Conservation (phyloP, 2,113 vertebrate genomes). For the Sapayoa aenigma region DNA sequence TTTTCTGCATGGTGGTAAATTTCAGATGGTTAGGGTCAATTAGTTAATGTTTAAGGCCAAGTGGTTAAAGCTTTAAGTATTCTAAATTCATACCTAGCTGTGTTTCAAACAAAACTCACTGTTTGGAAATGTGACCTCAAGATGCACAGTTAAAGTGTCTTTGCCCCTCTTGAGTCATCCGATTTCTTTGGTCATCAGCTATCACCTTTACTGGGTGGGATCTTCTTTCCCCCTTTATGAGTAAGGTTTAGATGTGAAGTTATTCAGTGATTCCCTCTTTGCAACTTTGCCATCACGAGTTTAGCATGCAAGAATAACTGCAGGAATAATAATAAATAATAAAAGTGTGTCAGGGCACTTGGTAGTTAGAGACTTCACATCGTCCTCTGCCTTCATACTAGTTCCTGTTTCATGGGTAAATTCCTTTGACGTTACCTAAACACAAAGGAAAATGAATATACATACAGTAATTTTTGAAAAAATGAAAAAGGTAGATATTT, state of each 20-base stretch:
- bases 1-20: neutral
- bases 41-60: neutral
- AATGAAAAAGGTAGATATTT: neutral
- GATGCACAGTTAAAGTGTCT: neutral
- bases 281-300: fast-evolving
- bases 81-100: neutral
- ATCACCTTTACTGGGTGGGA: neutral
- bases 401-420: neutral
- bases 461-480: neutral
- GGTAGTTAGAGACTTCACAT: neutral
- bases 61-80: neutral
- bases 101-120: neutral
- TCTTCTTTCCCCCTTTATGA: neutral
- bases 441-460: neutral
- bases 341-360: neutral
- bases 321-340: neutral
- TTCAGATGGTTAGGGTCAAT: neutral
- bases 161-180: neutral
- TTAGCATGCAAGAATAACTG: neutral
- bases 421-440: neutral
- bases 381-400: neutral
- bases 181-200: neutral
- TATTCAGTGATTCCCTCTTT: neutral
- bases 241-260: neutral
- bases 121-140: neutral